These are phyloP conservation scores for Lasius platythorax DNA, from an alignment of 2,888 invertebrate species.

Conservation along the genomic window DNA sequence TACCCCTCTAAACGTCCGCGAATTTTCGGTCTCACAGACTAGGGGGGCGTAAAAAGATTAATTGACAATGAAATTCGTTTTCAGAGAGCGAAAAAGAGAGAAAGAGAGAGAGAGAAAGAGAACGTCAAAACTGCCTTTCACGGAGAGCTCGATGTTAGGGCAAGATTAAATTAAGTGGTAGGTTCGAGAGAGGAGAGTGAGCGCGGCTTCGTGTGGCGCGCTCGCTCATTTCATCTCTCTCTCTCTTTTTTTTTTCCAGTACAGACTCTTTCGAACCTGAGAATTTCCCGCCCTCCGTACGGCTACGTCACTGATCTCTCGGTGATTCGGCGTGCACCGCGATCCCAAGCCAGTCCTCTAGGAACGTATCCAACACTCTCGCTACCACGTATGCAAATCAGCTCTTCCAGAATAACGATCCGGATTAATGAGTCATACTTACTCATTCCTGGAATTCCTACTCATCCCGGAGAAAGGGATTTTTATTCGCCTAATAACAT, in stretches of 20 bases:
- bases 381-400: constrained; percentile 32
- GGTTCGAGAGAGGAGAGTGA: constrained; percentile 52
- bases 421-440: background rate
- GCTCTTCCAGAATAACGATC: no score
- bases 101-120: constrained; percentile 3
- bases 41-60: background rate
- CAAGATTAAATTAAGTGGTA: constrained; percentile 65
- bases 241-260: constrained; percentile 25
- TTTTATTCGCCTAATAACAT: background rate
- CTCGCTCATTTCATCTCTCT: constrained; percentile 19
- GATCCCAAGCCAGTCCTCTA: constrained; percentile 55
- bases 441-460: background rate
- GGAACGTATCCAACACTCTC: constrained; percentile 28
- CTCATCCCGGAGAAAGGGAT: background rate
- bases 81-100: background rate
- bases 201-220: background rate
- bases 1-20: background rate
- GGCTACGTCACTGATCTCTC: constrained; percentile 62
- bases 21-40: background rate
- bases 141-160: constrained; percentile 36
- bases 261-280: constrained; percentile 46
- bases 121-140: constrained; percentile 28
- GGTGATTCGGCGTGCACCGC: constrained; percentile 55
- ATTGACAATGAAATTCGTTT: constrained; percentile 18
- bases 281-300: constrained; percentile 39